These are phyloP conservation scores for Scomber japonicus DNA, from an alignment of 2,113 vertebrate species.

Conservation along the genomic window DNA sequence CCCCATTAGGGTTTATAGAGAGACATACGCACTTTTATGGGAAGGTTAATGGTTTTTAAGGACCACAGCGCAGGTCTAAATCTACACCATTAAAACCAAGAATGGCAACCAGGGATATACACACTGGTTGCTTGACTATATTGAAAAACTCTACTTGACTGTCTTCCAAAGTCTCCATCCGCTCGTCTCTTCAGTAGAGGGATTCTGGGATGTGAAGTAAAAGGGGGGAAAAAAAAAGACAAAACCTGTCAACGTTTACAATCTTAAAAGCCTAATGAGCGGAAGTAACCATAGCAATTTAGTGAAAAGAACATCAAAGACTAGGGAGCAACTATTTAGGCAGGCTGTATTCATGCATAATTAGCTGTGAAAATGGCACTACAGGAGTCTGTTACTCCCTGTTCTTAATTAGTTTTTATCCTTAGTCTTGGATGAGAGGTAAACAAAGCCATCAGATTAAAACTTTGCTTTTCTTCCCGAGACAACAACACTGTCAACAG, in stretches of 20 bases:
- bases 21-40: slow-evolving; percentile 85
- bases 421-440: slow-evolving; percentile 77
- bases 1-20: slow-evolving; percentile 84
- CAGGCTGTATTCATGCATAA: slow-evolving; percentile 83
- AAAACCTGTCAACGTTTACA: slow-evolving; percentile 76
- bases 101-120: slow-evolving; percentile 65
- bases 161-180: not conserved
- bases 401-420: slow-evolving; percentile 83
- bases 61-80: slow-evolving; percentile 73
- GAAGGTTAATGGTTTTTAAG: slow-evolving; percentile 85
- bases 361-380: slow-evolving; percentile 84
- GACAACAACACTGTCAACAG: slow-evolving; percentile 63
- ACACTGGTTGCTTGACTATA: slow-evolving; percentile 52
- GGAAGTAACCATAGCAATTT: slow-evolving; percentile 81
- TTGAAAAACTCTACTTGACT: slow-evolving; percentile 32
- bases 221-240: slow-evolving; percentile 24
- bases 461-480: slow-evolving; percentile 59
- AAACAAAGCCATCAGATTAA: slow-evolving; percentile 83
- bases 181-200: not conserved
- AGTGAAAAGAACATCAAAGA: slow-evolving; percentile 82
- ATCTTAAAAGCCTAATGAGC: slow-evolving; percentile 83
- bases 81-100: slow-evolving; percentile 75
- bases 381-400: slow-evolving; percentile 79
- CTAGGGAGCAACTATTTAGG: slow-evolving; percentile 79
- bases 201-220: slow-evolving; percentile 28